phyloP scores from a whole-genome alignment of 2,113 vertebrate species.

The Boleophthalmus pectinirostris region DNA sequence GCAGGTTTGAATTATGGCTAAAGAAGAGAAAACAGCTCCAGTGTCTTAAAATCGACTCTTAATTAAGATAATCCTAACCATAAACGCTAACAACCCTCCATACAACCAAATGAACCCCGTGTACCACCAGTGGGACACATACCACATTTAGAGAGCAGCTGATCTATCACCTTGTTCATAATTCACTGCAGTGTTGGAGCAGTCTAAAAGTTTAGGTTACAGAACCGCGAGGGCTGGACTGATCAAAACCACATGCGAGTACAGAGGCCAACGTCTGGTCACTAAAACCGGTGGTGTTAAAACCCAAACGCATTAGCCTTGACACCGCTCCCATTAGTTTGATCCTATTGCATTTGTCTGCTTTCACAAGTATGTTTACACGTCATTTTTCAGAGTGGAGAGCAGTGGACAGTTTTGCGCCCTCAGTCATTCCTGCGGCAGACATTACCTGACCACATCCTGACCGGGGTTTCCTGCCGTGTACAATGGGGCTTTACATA shows the following conservation, averaged over 20 bases:
- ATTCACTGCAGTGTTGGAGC: conserved; percentile 58
- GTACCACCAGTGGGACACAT: background rate
- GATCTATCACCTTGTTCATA: conserved; percentile 41
- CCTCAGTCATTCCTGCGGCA: conserved; percentile 23
- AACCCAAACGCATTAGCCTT: conserved; percentile 42
- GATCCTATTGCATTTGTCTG: conserved; percentile 58
- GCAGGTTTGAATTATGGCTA: too few relatives aligned
- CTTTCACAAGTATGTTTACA: conserved; percentile 42
- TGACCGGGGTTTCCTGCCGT: conserved; percentile 15
- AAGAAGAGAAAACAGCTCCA: too few relatives aligned
- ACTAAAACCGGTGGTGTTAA: conserved; percentile 52
- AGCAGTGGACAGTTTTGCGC: background rate
- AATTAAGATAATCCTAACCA: too few relatives aligned
- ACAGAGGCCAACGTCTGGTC: conserved; percentile 49
- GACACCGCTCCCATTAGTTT: conserved; percentile 55
- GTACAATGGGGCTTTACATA: conserved; percentile 13
- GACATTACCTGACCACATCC: conserved; percentile 44
- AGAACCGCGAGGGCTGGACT: conserved; percentile 46
- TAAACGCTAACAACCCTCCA: too few relatives aligned
- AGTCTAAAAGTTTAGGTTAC: conserved; percentile 41
- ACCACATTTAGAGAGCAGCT: background rate
- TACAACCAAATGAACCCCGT: background rate
- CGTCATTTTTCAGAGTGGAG: conserved; percentile 52
- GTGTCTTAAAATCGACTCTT: too few relatives aligned
- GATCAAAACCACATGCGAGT: conserved; percentile 61